Conservation (phyloP, 2,888 invertebrate genomes). For the Cremastinae sp. region DNA sequence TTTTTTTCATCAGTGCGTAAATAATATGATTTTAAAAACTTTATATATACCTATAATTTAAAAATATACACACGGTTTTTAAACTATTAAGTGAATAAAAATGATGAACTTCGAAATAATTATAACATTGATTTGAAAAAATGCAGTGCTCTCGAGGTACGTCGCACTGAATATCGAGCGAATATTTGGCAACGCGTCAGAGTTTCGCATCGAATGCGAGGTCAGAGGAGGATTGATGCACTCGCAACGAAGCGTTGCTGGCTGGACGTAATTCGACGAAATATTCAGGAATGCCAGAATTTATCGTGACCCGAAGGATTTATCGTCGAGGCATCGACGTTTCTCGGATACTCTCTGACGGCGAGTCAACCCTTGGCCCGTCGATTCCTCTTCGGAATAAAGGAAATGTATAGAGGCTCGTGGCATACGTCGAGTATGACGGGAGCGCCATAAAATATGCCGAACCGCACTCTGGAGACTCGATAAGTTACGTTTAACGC, state of each 20-base stretch:
- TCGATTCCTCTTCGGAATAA: constrained; percentile 39
- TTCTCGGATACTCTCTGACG: constrained; percentile 15
- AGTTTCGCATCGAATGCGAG: constrained; percentile 10
- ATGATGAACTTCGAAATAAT: no score
- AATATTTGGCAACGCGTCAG: no score
- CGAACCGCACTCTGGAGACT: constrained; percentile 6
- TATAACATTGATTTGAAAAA: no score
- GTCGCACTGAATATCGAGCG: neutral
- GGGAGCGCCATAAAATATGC: no score
- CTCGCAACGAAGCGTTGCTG: neutral
- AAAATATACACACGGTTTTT: no score
- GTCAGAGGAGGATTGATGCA: constrained; percentile 27
- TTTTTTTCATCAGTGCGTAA: no score
- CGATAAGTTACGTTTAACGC: constrained; percentile 43
- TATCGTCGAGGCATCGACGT: constrained; percentile 38
- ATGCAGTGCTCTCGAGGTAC: no score
- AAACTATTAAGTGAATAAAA: no score
- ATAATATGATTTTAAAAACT: no score
- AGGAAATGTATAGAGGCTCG: constrained; percentile 26
- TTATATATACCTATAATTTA: no score
- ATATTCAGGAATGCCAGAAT: constrained; percentile 48
- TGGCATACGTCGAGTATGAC: neutral
- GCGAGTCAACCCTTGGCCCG: constrained; percentile 20
- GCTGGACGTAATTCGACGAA: constrained; percentile 14
- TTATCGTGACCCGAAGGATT: constrained; percentile 49